Conservation (phyloP, 2,797 vertebrate genomes). For the Dendrocincla fuliginosa region DNA sequence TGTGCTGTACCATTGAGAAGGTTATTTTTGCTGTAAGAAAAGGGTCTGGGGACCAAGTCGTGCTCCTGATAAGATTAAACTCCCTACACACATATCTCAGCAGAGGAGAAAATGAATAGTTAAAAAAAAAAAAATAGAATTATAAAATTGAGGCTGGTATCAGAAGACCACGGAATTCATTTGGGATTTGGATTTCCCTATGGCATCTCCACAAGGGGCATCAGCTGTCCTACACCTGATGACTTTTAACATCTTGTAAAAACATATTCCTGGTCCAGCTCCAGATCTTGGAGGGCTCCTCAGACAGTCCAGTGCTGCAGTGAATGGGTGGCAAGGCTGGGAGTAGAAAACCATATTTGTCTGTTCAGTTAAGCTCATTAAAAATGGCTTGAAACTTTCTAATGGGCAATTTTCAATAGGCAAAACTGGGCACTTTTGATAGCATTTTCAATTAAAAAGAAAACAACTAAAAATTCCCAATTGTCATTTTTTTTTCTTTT, state of each 20-base stretch:
- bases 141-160: neutral
- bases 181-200: neutral
- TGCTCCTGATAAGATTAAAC: neutral
- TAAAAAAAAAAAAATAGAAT: neutral
- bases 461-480: neutral
- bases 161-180: neutral
- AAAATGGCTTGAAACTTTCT: neutral
- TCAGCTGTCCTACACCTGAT: neutral
- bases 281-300: neutral
- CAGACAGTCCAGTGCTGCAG: neutral
- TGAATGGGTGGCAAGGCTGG: neutral
- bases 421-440: neutral
- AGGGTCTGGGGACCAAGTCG: neutral
- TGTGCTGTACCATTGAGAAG: neutral
- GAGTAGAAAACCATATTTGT: neutral
- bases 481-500: neutral
- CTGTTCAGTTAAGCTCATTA: neutral
- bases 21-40: neutral
- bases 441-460: neutral
- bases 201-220: accelerated
- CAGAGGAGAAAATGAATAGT: neutral
- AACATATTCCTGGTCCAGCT: neutral
- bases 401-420: neutral
- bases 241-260: neutral
- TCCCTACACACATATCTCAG: neutral